phyloP scores from a whole-genome alignment of 2,113 vertebrate species.

The Bos indicus region DNA sequence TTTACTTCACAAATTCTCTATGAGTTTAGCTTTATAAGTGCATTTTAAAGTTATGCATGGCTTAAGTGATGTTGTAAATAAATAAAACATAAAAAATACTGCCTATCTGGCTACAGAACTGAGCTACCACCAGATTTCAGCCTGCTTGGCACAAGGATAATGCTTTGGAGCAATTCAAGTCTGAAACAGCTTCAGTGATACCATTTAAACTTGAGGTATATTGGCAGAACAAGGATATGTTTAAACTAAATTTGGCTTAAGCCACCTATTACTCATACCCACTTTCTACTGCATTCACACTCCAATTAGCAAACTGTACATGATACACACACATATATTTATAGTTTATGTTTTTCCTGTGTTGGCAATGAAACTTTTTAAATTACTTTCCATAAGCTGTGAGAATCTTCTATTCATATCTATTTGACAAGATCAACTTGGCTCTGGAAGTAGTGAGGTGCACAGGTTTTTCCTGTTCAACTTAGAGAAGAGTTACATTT shows the following conservation, averaged over 20 bases:
- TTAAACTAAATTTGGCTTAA: conserved; percentile 70
- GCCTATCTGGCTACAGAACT: conserved; percentile 38
- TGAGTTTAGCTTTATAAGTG: conserved; percentile 42
- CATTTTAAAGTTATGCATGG: conserved; percentile 27
- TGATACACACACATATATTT: conserved; percentile 71
- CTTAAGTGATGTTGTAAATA: conserved; percentile 49
- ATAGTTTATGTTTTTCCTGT: conserved; percentile 74
- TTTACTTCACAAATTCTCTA: conserved; percentile 26
- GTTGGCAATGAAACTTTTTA: conserved; percentile 68
- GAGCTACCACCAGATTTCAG: conserved; percentile 50
- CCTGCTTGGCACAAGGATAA: conserved; percentile 43
- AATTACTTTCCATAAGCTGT: conserved; percentile 65
- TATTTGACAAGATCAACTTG: conserved; percentile 39
- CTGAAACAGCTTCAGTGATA: conserved; percentile 58
- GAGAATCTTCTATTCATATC: conserved; percentile 47
- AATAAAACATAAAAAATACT: conserved; percentile 49
- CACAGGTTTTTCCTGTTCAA: conserved; percentile 10
- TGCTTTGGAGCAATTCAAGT: conserved; percentile 44
- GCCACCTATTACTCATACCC: conserved; percentile 71
- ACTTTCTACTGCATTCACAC: conserved; percentile 67
- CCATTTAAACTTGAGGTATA: conserved; percentile 65
- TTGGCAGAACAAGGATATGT: conserved; percentile 62
- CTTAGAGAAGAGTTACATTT: not conserved
- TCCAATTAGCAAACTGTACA: conserved; percentile 73
- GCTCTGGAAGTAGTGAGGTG: not conserved